Evolutionary conservation across 2,888 invertebrate genomes (phyloP).

Genomic region (Trissonchulus sp.): DNA sequence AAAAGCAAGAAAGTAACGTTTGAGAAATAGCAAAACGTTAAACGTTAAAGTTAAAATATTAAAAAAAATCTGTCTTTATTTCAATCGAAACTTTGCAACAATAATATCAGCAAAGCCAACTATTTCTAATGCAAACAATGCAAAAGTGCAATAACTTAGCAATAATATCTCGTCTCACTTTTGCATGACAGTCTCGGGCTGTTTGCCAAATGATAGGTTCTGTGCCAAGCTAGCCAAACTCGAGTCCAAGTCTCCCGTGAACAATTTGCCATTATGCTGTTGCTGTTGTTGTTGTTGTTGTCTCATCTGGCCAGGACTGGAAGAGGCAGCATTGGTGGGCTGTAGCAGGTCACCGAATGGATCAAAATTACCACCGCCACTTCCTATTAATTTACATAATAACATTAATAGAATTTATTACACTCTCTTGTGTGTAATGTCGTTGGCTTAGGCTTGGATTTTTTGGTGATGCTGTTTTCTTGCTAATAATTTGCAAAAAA

Average conservation of each 20-base stretch:
- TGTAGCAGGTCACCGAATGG: constrained; percentile 29
- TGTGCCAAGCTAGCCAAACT: constrained; percentile 86
- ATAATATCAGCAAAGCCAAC: too few species aligned
- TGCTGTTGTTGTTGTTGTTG: constrained; percentile 28
- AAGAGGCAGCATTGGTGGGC: background rate
- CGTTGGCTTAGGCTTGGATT: background rate
- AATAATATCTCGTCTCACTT: too few species aligned
- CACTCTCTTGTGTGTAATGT: background rate
- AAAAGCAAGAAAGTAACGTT: too few species aligned
- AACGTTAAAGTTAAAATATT: too few species aligned
- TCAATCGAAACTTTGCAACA: too few species aligned
- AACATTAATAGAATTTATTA: background rate
- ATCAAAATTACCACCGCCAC: constrained; percentile 11
- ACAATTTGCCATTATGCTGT: constrained; percentile 56
- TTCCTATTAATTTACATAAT: background rate
- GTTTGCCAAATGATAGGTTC: constrained; percentile 62
- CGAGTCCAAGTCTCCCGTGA: constrained; percentile 86
- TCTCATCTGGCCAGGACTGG: background rate
- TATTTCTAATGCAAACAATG: too few species aligned
- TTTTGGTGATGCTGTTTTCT: too few species aligned
- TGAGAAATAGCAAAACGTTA: too few species aligned
- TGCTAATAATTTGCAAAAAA: too few species aligned
- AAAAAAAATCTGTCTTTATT: too few species aligned
- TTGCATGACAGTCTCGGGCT: background rate
- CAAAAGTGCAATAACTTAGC: too few species aligned